Conservation (phyloP, 1,140 invertebrate genomes). For the Drosophila novamexicana region DNA sequence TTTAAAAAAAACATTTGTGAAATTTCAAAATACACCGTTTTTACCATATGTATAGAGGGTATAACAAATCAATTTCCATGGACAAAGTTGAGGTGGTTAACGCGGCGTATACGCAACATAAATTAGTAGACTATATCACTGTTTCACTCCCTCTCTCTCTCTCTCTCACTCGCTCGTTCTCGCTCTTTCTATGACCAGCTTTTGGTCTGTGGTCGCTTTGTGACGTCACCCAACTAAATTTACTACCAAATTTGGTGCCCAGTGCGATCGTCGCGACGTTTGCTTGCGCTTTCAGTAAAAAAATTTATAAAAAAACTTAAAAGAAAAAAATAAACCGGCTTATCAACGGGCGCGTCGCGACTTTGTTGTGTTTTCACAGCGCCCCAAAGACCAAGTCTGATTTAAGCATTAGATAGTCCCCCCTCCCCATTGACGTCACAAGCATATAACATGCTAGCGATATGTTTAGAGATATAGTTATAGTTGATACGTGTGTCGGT, state of each 20-base stretch:
- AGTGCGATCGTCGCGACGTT: conserved; percentile 3
- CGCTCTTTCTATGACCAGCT: neutral
- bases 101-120: conserved; percentile 36
- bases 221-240: conserved; percentile 62
- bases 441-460: neutral
- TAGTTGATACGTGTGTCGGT: neutral
- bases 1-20: too few relatives aligned
- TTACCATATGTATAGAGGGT: neutral
- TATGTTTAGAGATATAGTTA: neutral
- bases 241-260: conserved; percentile 68
- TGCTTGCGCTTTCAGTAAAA: neutral
- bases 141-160: neutral
- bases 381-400: neutral
- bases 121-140: neutral
- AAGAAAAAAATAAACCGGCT: conserved; percentile 54
- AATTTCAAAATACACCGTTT: neutral
- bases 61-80: neutral
- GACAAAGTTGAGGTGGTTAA: neutral
- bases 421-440: conserved; percentile 7
- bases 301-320: neutral
- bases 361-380: neutral
- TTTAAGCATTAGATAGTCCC: conserved; percentile 4
- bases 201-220: conserved; percentile 2
- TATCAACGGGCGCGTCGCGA: conserved; percentile 32
- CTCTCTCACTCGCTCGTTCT: neutral